phyloP scores from a whole-genome alignment of 2,888 invertebrate species.

The Aelia acuminata region DNA sequence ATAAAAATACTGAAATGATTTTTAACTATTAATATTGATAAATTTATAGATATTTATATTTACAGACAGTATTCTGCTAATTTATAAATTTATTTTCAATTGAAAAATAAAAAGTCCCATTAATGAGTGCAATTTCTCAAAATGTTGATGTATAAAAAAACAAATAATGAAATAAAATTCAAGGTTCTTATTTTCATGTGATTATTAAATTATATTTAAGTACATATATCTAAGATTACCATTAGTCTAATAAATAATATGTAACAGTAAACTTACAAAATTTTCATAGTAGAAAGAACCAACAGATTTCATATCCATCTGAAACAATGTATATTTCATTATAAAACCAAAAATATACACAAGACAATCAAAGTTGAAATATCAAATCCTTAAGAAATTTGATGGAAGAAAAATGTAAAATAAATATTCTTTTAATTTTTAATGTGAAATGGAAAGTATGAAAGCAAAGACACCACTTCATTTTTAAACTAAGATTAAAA shows the following conservation, averaged over 20 bases:
- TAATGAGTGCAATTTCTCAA: background rate
- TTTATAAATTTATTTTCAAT: no score
- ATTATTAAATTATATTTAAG: background rate
- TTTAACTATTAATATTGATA: no score
- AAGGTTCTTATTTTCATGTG: background rate
- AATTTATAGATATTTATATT: no score
- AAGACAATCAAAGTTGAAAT: background rate
- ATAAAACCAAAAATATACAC: constrained; percentile 50
- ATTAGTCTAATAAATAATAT: background rate
- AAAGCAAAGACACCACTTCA: constrained; percentile 29
- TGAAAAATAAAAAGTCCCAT: background rate
- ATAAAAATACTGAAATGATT: no score
- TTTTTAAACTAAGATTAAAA: constrained; percentile 43
- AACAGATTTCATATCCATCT: constrained; percentile 97
- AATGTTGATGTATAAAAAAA: background rate
- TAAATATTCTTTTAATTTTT: background rate
- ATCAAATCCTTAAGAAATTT: background rate
- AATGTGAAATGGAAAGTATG: background rate
- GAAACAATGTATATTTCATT: constrained; percentile 72
- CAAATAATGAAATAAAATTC: background rate
- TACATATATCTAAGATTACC: background rate
- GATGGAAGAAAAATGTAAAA: background rate
- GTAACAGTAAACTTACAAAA: constrained; percentile 82
- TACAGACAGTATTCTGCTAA: no score
- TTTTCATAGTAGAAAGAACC: constrained; percentile 96